A percentile compares a stretch with the other conserved stretches of the same genome.
Conservation (phyloP, 2,113 vertebrate species). For the Mionectes macconnelli region DNA sequence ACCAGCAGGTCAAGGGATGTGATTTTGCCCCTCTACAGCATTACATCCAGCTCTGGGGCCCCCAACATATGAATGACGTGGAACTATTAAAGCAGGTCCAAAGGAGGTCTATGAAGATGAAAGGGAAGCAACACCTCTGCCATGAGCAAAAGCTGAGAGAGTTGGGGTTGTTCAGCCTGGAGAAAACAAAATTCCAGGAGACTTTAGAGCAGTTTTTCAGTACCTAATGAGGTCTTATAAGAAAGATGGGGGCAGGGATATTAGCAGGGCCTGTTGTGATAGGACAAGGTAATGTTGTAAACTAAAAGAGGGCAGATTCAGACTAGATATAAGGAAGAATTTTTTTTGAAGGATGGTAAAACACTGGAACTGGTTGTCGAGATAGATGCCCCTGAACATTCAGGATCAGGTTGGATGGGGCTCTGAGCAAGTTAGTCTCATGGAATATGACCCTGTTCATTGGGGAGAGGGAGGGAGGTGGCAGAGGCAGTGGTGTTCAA, state of each 20-base stretch:
- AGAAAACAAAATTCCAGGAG: background rate
- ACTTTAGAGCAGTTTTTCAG: background rate
- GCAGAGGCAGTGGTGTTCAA: background rate
- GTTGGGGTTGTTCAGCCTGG: background rate
- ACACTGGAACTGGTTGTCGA: background rate
- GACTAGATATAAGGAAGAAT: background rate
- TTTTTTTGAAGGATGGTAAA: background rate
- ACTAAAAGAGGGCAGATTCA: background rate
- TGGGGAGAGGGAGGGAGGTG: rapidly evolving
- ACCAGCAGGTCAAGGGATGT: rapidly evolving
- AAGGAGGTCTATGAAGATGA: background rate
- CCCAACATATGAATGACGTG: background rate
- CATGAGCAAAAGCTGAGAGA: background rate
- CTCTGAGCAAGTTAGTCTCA: background rate
- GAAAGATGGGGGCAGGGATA: background rate
- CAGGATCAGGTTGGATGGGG: background rate
- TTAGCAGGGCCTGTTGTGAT: background rate
- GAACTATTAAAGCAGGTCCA: rapidly evolving
- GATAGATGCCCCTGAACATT: background rate
- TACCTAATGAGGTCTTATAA: background rate
- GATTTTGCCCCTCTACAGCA: background rate
- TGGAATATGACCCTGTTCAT: background rate
- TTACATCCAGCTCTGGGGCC: background rate
- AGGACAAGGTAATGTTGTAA: background rate
- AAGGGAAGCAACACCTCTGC: background rate